Percentiles rank a stretch among this genome's conserved stretches.
Evolutionary conservation across 2,797 vertebrate genomes (phyloP).

Genomic region (Falco berigora): DNA sequence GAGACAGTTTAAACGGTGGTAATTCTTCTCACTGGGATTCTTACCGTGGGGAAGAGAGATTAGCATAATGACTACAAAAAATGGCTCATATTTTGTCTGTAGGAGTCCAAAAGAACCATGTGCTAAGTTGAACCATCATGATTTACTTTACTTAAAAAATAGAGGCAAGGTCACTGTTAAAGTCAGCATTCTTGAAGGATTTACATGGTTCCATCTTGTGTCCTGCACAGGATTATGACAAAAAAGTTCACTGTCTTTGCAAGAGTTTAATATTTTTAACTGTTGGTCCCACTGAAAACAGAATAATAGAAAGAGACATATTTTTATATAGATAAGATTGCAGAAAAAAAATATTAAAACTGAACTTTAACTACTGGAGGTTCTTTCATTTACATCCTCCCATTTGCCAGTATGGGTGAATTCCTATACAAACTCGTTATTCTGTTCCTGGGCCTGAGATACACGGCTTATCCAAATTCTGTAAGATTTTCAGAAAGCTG

Average conservation of each 20-base stretch:
- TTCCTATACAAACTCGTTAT: neutral
- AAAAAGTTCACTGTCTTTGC: neutral
- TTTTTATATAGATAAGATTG: neutral
- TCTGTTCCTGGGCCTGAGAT: neutral
- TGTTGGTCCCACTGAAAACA: neutral
- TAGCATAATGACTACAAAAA: neutral
- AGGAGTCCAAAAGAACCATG: neutral
- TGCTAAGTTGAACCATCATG: neutral
- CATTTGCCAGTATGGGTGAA: neutral
- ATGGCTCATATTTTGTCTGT: neutral
- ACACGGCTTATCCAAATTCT: neutral
- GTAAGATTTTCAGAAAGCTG: neutral
- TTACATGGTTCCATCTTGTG: neutral
- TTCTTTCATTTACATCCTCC: neutral
- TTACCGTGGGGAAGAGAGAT: neutral
- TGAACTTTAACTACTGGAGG: neutral
- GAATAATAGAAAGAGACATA: neutral
- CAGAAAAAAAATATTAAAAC: neutral
- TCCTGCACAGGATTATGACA: neutral
- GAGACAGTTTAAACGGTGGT: neutral
- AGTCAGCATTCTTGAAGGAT: neutral
- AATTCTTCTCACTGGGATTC: neutral
- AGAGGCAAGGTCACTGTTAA: neutral
- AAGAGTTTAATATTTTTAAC: neutral
- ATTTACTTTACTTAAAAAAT: neutral